Base-by-base conservation (phyloP, 2,888 invertebrate species). In the Schizotus pectinicornis region DNA sequence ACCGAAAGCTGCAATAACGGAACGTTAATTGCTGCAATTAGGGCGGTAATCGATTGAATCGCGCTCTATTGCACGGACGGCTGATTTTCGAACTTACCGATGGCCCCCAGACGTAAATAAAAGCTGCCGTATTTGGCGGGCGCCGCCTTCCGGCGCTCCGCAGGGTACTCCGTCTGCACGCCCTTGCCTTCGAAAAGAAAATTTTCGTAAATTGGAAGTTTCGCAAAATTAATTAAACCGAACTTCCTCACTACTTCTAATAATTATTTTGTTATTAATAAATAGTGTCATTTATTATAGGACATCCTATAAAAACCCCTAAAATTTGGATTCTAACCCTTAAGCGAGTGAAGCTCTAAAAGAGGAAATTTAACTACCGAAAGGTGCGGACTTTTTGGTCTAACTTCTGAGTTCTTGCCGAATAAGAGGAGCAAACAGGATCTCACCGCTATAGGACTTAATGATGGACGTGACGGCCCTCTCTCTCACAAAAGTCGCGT, bases 31-130 rank as follows among this genome's bases (percentile, higher is more conserved):
- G 59, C 81, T 58, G 74, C 56, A 43, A 53, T 63, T 65, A 67
- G 67, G 91, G 73, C 94, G 94, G 75, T 91, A 91, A 34, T 92
- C 55, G 76, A 92, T 90, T 71, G 64, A 67, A 71, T 69, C 66
- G 65, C 49, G 53, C 61, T 61, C 62, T 65, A 67, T 69, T 65
- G 61, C 58, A 55, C 51, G 50, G 43, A 43, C 45, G 52, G 42
- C 46, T 57, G 52, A 52, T 35, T 30, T n/a, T 11, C 38, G 37
- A 30, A 33, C 65, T 64, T 81, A 88, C 90, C 89, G 67, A 91
- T 88, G 50, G 93, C 93, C 47, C 94, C 94, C 35, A 94, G 86
- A 67, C 93, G 84, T 49, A 94, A 83, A 80, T 94, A 94, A 79
- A 94, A 94, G 79, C 92, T 93, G 47, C 93, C 94, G 75, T 92